Base-by-base conservation (phyloP, 2,888 invertebrate genomes). In the Horisme vitalbata region DNA sequence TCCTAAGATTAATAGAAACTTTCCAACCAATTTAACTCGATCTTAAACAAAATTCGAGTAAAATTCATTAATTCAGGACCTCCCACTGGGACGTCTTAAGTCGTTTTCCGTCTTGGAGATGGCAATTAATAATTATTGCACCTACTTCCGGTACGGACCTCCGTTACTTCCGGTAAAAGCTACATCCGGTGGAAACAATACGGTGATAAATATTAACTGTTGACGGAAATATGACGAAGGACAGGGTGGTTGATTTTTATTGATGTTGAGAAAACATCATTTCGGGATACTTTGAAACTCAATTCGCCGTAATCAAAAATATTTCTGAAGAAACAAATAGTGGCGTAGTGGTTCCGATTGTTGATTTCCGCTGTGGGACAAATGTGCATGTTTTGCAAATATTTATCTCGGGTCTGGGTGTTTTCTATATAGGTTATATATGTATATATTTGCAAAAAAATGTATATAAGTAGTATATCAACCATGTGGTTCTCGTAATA, bases 91-190 rank as follows among this genome's bases (percentile, higher is more conserved):
- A 67, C 63, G 75, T 78, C 84, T 83, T 72, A 75, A 81, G 82
- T 69, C 71, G 62, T 65, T 59, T 73, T 71, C 49, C 49, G 44
- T 49, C 75, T 73, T 68, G 53, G 61, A 70, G 71, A 68, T 59
- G 69, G 81, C 84, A 83, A 86, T 88, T 86, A 86, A 88, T 86
- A 87, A 88, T 87, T 83, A 87, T 87, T 83, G 77, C 85, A 79
- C 79, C 74, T 75, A 81, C 76, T 83, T 87, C 85, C 85, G 84
- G 79, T 83, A 79, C 79, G 69, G 78, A 55, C 45, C 53, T 41
- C 24, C 21, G 32, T 44, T 72, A 68, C 68, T 71, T 83, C 83
- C 83, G 72, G 69, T 41, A 45, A 30, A 45, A 45, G 46, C 27
- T 27, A 38, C 35, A 27, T 49, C 59, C 56, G 55, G 58, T 50